phyloP scores from a whole-genome alignment of 2,113 vertebrate species.

The Lophius piscatorius region DNA sequence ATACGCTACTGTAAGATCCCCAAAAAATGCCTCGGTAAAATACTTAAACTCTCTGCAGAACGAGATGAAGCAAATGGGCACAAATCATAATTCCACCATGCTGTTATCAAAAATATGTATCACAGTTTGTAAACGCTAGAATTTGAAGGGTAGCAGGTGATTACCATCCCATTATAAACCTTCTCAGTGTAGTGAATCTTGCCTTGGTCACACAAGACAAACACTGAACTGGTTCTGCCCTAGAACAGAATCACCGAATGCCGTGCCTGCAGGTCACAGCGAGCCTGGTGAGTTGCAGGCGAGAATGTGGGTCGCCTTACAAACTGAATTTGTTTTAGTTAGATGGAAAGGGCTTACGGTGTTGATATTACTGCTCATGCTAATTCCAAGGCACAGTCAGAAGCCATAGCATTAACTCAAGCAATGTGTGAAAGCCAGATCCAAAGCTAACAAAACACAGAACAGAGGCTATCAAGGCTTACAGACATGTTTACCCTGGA shows the following conservation, averaged over 20 bases:
- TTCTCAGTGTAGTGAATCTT: slow-evolving; percentile 1
- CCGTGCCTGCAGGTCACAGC: slow-evolving; percentile 3
- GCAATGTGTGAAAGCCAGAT: slow-evolving; percentile 48
- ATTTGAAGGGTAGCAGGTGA: slow-evolving; percentile 10
- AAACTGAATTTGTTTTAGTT: slow-evolving; percentile 56
- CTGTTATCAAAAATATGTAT: slow-evolving; percentile 1
- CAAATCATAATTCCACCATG: not conserved
- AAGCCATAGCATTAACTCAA: slow-evolving; percentile 53
- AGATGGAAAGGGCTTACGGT: slow-evolving; percentile 28
- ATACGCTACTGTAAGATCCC: no score
- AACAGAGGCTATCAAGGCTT: slow-evolving; percentile 56
- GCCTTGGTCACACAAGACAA: slow-evolving; percentile 17
- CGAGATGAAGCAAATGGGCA: not conserved
- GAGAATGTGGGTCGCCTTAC: slow-evolving; percentile 33
- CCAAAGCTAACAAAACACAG: slow-evolving; percentile 62
- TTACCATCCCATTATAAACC: slow-evolving; percentile 37
- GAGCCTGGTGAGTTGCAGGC: slow-evolving; percentile 23
- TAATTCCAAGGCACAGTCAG: slow-evolving; percentile 50
- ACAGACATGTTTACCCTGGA: slow-evolving; percentile 55
- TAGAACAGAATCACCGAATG: slow-evolving; percentile 6
- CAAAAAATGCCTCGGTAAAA: no score
- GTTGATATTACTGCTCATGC: slow-evolving; percentile 48
- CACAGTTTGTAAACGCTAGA: slow-evolving; percentile 1
- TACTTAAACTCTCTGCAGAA: no score
- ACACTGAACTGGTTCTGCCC: not conserved